These are phyloP conservation scores for Melanotaenia pygmaea DNA, from an alignment of 2,797 vertebrate genomes.

Conservation along the genomic window DNA sequence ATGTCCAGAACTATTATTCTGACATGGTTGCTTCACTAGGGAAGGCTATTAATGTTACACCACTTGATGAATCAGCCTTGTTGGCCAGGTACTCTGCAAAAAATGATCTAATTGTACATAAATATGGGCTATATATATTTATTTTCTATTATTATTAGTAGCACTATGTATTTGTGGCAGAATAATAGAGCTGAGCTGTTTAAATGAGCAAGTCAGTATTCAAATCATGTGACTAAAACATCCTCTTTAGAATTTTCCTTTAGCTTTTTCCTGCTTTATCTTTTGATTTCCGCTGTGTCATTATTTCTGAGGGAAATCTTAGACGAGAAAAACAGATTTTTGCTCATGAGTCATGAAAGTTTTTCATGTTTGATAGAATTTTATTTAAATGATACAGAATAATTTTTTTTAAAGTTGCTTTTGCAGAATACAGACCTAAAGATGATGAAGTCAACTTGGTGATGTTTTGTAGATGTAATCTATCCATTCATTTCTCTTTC, in stretches of 20 bases:
- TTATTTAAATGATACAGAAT: neutral
- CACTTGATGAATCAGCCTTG: constrained; percentile 85
- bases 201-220: too few species aligned
- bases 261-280: neutral
- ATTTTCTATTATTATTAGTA: neutral
- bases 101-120: neutral
- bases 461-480: neutral
- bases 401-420: neutral
- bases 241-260: neutral
- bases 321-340: constrained; percentile 10
- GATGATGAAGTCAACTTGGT: neutral
- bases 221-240: constrained; percentile 1
- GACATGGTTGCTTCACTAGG: constrained; percentile 87
- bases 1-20: constrained; percentile 89
- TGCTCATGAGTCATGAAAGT: neutral
- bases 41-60: constrained; percentile 82
- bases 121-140: neutral
- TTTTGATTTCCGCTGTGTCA: neutral
- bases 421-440: neutral
- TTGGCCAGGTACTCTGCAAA: constrained; percentile 84
- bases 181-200: neutral
- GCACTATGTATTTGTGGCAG: too few species aligned
- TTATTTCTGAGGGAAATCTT: constrained; percentile 4
- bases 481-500: constrained; percentile 35
- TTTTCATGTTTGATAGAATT: neutral